Evolutionary conservation across 2,797 vertebrate species (phyloP).

Genomic region (Lemur catta): DNA sequence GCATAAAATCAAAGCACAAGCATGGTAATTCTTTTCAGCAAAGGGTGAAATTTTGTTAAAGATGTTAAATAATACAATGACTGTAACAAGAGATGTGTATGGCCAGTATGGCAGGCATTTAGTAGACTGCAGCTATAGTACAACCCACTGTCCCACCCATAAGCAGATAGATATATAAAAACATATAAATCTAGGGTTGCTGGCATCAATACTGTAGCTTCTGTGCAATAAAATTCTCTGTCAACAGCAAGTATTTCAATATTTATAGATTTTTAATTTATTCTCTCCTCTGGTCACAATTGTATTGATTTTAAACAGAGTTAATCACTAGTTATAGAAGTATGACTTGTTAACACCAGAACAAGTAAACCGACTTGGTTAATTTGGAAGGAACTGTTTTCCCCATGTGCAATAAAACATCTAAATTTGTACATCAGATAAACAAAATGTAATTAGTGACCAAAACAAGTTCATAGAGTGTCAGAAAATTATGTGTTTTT

Average conservation of each 20-base stretch:
- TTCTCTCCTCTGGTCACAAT: conserved; percentile 24
- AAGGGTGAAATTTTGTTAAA: neutral
- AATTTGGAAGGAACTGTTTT: neutral
- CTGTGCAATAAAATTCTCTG: neutral
- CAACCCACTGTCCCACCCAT: neutral
- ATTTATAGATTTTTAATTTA: conserved; percentile 55
- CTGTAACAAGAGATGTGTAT: neutral
- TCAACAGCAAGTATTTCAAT: conserved; percentile 27
- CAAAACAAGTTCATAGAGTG: neutral
- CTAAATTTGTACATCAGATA: neutral
- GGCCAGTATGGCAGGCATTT: neutral
- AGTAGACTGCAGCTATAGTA: neutral
- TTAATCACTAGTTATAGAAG: conserved; percentile 24
- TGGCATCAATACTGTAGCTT: neutral
- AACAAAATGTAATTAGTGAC: neutral
- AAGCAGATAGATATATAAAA: neutral
- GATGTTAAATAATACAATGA: neutral
- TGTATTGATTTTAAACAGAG: conserved; percentile 54
- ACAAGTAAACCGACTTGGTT: neutral
- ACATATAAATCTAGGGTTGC: neutral
- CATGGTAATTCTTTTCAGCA: neutral
- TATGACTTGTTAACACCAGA: neutral
- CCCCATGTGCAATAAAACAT: neutral
- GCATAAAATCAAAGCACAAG: neutral
- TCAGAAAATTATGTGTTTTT: neutral